Conservation (phyloP, 2,113 vertebrate genomes). For the Channa maculata region DNA sequence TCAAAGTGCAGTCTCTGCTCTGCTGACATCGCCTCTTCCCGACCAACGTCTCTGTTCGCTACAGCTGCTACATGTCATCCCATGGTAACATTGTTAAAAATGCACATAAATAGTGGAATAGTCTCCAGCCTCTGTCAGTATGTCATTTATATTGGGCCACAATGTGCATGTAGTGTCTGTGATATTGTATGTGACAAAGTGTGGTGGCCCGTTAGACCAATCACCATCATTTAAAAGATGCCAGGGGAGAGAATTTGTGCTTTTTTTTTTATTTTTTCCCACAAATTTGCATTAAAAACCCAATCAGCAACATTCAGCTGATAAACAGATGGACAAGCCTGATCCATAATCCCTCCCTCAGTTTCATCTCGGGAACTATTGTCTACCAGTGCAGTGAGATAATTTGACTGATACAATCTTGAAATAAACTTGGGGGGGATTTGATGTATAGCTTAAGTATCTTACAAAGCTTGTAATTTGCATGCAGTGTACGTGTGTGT, state of each 20-base stretch:
- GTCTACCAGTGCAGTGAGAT: constrained; percentile 35
- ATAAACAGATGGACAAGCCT: constrained; percentile 41
- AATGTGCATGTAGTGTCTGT: background rate
- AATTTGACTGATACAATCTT: constrained; percentile 42
- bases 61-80: too few species aligned
- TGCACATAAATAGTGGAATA: too few species aligned
- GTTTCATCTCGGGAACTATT: constrained; percentile 45
- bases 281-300: constrained; percentile 58
- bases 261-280: background rate
- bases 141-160: too few species aligned
- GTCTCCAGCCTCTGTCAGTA: too few species aligned
- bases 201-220: background rate
- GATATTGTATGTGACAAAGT: background rate
- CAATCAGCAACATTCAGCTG: constrained; percentile 49
- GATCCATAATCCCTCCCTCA: constrained; percentile 45
- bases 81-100: too few species aligned
- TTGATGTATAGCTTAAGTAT: constrained; percentile 12
- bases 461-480: constrained; percentile 1
- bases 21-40: too few species aligned
- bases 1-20: too few species aligned
- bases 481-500: background rate
- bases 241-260: constrained; percentile 15
- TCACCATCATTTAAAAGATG: constrained; percentile 17
- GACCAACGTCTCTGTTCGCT: too few species aligned
- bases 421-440: constrained; percentile 14